These are phyloP conservation scores for Phaedon cochleariae DNA, from an alignment of 2,888 invertebrate genomes.

Conservation along the genomic window DNA sequence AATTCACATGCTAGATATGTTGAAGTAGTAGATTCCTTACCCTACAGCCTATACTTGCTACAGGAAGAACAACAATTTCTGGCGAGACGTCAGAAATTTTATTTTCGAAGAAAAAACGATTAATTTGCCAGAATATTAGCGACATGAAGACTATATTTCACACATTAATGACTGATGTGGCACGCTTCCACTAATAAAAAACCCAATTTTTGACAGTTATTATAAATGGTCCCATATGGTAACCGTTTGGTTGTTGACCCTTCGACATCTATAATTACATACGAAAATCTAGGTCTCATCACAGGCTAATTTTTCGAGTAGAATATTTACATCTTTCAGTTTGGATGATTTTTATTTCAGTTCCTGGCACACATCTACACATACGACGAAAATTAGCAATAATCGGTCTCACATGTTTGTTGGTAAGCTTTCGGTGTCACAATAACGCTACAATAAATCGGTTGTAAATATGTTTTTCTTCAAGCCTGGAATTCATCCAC, in stretches of 20 bases:
- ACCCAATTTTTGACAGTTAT: not conserved
- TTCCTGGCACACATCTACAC: constrained; percentile 23
- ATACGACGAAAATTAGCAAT: constrained; percentile 19
- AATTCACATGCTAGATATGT: too few relatives aligned
- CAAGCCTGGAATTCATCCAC: not conserved
- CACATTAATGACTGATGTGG: not conserved
- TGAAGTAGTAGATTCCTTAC: too few relatives aligned
- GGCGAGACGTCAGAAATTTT: not conserved
- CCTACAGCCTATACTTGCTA: too few relatives aligned
- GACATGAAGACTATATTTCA: not conserved
- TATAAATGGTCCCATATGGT: constrained; percentile 36
- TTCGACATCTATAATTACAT: constrained; percentile 32
- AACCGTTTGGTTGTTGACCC: constrained; percentile 37
- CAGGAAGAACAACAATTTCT: not conserved
- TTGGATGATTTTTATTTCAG: constrained; percentile 24
- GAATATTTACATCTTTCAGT: constrained; percentile 26
- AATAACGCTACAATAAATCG: not conserved
- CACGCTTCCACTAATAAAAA: not conserved
- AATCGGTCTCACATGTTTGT: not conserved
- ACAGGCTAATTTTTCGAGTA: constrained; percentile 26
- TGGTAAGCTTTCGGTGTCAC: not conserved
- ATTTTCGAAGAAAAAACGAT: not conserved
- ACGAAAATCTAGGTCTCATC: constrained; percentile 37
- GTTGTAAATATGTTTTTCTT: not conserved
- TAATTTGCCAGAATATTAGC: not conserved